A percentile compares a stretch with the other conserved stretches of the same genome.
Evolutionary conservation across 2,113 vertebrate species (phyloP).

Genomic region (Eptesicus fuscus): DNA sequence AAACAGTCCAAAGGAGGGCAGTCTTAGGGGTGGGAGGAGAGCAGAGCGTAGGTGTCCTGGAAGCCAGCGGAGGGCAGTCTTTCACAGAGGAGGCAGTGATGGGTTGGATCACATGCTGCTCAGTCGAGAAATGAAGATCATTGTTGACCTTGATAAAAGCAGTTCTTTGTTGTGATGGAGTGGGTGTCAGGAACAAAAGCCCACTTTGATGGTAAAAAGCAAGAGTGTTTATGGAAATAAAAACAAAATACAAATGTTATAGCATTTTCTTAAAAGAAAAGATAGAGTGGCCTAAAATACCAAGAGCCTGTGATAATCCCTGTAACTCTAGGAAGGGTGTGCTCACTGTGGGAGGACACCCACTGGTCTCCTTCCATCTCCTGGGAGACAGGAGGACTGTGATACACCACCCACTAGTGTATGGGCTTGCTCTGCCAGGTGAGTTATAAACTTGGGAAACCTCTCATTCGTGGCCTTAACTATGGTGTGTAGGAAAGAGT

Average conservation of each 20-base stretch:
- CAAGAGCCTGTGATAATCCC: background rate
- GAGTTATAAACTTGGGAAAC: background rate
- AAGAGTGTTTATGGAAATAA: background rate
- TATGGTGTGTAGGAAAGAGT: too few relatives aligned
- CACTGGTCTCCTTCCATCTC: fast-evolving
- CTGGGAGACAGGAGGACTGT: background rate
- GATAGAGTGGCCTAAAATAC: background rate
- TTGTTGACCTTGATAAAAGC: background rate
- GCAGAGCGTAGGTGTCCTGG: background rate
- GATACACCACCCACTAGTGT: fast-evolving
- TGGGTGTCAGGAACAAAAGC: background rate
- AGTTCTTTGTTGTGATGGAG: background rate
- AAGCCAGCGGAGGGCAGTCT: background rate
- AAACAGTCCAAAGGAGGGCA: too few relatives aligned
- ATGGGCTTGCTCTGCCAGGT: background rate
- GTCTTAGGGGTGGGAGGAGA: background rate
- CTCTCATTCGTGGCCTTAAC: background rate
- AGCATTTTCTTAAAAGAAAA: background rate
- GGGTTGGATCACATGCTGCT: background rate
- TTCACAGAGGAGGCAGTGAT: background rate
- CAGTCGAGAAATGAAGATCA: background rate
- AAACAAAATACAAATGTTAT: background rate
- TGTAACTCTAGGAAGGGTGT: background rate
- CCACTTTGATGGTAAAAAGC: background rate
- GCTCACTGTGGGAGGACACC: background rate